Evolutionary conservation across 35 echinoderm and acorn worm species (phyloP).

Genomic region (Strongylocentrotus purpuratus): DNA sequence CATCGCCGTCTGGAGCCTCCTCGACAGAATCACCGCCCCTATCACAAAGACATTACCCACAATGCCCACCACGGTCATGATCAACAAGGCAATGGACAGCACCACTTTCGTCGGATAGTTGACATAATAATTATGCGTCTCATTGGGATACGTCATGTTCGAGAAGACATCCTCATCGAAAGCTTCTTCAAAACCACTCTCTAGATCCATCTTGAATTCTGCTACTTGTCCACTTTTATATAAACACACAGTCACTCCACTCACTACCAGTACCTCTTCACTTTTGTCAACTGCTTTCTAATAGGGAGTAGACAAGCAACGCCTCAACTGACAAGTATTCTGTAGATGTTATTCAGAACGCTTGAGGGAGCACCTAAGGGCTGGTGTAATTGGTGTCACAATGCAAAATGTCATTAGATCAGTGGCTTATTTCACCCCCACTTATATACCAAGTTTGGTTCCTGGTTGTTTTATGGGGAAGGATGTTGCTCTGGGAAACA

Average conservation of each 20-base stretch:
- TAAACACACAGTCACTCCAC: background rate
- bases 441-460: background rate
- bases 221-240: background rate
- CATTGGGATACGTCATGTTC: background rate
- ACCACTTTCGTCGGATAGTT: background rate
- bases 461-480: background rate
- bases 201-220: background rate
- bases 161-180: background rate
- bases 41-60: slow-evolving; percentile 52
- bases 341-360: background rate
- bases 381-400: background rate
- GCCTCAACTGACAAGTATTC: background rate
- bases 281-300: background rate
- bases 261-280: background rate
- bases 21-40: background rate
- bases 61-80: slow-evolving; percentile 32
- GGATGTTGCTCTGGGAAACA: background rate
- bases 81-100: background rate
- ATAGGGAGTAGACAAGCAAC: background rate
- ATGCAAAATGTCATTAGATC: background rate
- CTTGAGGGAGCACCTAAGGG: background rate
- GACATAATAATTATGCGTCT: background rate
- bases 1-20: slow-evolving; percentile 20
- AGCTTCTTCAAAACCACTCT: background rate
- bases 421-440: background rate